phyloP scores from a whole-genome alignment of 1,140 invertebrate genomes.

The Myzus persicae region DNA sequence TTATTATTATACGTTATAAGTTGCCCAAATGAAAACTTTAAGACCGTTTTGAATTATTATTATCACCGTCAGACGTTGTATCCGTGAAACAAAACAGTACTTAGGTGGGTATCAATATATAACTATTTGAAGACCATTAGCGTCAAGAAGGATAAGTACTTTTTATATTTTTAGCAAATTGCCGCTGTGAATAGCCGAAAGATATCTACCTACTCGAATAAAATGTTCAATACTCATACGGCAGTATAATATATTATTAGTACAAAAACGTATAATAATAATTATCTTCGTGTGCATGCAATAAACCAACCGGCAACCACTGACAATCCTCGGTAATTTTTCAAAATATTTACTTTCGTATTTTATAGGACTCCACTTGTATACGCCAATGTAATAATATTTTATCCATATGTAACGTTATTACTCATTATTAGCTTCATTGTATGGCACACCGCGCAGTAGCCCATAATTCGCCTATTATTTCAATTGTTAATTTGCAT shows the following conservation, averaged over 20 bases:
- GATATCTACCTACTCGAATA: neutral
- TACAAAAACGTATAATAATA: neutral
- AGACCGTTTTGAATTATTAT: neutral
- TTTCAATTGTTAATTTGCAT: neutral
- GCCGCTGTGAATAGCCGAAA: neutral
- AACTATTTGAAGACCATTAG: constrained; percentile 17
- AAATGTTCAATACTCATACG: neutral
- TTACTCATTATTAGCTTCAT: neutral
- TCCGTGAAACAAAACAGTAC: neutral
- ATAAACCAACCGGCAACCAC: neutral
- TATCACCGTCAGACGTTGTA: neutral
- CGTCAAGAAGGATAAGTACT: neutral
- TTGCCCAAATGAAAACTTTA: neutral
- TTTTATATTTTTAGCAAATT: neutral
- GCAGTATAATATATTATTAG: neutral
- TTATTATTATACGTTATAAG: constrained; percentile 16
- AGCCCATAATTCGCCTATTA: neutral
- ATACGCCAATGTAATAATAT: neutral
- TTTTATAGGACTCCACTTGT: neutral
- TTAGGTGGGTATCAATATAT: neutral
- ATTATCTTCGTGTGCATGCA: too few relatives aligned
- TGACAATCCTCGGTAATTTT: neutral
- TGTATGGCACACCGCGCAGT: neutral
- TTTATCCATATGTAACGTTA: neutral
- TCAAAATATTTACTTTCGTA: neutral